Evolutionary conservation across 2,888 invertebrate species (phyloP).

Genomic region (Epinotia demarniana): DNA sequence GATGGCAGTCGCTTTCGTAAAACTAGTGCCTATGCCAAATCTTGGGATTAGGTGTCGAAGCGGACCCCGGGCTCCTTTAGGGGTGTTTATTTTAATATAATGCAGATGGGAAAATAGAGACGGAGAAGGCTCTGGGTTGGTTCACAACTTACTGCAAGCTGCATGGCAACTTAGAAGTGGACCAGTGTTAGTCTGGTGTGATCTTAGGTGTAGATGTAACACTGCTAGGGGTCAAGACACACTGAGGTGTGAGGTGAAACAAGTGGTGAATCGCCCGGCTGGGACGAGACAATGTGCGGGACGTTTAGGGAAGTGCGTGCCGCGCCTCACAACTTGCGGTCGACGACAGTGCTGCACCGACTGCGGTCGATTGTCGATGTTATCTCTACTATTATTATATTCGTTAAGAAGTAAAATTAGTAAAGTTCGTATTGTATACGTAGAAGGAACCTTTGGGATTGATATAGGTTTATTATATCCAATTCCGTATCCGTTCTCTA

Average conservation of each 20-base stretch:
- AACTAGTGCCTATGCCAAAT: too few relatives aligned
- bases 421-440: too few relatives aligned
- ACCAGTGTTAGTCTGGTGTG: background rate
- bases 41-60: too few relatives aligned
- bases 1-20: too few relatives aligned
- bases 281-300: conserved; percentile 65
- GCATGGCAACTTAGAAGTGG: background rate
- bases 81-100: conserved; percentile 18
- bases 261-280: background rate
- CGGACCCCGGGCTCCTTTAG: too few relatives aligned
- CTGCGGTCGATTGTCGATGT: conserved; percentile 16
- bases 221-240: background rate
- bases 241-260: background rate
- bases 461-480: too few relatives aligned
- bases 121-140: conserved; percentile 54
- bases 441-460: too few relatives aligned
- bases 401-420: too few relatives aligned
- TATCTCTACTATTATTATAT: too few relatives aligned
- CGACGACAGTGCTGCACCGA: conserved; percentile 20
- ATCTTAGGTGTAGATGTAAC: background rate
- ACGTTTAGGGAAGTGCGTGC: conserved; percentile 82
- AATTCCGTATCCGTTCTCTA: too few relatives aligned
- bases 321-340: conserved; percentile 69
- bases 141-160: background rate
- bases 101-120: conserved; percentile 20